phyloP scores from a whole-genome alignment of 2,888 invertebrate genomes.

The Fabriciana adippe region DNA sequence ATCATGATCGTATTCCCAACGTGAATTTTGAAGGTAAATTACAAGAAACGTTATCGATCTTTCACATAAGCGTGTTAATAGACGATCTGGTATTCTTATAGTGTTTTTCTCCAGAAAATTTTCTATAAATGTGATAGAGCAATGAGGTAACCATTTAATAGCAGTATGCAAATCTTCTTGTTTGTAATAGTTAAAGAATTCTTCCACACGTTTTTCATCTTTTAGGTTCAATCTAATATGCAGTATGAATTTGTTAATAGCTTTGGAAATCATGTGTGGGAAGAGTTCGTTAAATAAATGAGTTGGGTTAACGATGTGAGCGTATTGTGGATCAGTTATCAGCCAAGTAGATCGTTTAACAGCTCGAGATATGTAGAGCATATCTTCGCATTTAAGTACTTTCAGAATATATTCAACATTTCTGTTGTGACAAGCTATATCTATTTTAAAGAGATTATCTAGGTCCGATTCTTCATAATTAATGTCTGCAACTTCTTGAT shows the following conservation, averaged over 20 bases:
- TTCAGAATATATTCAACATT: conserved; percentile 58
- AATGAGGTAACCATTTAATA: conserved; percentile 62
- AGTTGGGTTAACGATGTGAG: conserved; percentile 62
- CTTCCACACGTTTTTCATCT: conserved; percentile 57
- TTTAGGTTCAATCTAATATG: conserved; percentile 58
- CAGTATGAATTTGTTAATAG: conserved; percentile 58
- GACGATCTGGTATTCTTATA: conserved; percentile 35
- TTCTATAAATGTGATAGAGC: conserved; percentile 58
- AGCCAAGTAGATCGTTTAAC: conserved; percentile 63
- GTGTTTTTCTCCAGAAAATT: conserved; percentile 47
- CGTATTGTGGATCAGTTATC: conserved; percentile 58
- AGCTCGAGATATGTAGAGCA: conserved; percentile 62
- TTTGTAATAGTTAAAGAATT: conserved; percentile 58
- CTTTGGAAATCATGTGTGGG: conserved; percentile 60
- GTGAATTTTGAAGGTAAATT: conserved; percentile 29
- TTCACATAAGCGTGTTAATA: conserved; percentile 55
- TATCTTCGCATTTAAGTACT: conserved; percentile 58
- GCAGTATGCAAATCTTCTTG: conserved; percentile 46
- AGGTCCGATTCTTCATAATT: conserved; percentile 51
- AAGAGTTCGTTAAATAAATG: conserved; percentile 55
- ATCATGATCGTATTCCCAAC: conserved; percentile 44
- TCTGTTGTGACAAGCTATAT: conserved; percentile 55
- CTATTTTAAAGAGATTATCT: conserved; percentile 60
- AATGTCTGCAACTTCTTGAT: conserved; percentile 42
- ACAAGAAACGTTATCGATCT: conserved; percentile 52